These are phyloP conservation scores for Lasioglossum calceatum DNA, from an alignment of 2,888 invertebrate genomes.

Conservation along the genomic window DNA sequence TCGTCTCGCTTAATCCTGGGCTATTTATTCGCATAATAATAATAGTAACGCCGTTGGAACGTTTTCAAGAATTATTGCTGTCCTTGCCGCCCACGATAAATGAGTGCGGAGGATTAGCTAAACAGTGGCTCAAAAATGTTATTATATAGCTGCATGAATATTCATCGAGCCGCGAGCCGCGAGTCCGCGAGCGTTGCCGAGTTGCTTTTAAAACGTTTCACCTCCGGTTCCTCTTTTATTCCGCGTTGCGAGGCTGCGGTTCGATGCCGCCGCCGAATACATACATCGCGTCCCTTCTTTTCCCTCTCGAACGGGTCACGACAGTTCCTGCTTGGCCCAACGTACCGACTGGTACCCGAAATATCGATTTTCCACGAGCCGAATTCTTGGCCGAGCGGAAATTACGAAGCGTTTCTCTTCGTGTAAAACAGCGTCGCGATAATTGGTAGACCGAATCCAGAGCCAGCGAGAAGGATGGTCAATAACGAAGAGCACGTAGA, in stretches of 20 bases:
- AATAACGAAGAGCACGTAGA: constrained; percentile 78
- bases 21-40: constrained; percentile 83
- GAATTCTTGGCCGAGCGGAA: constrained; percentile 11
- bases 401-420: constrained; percentile 11
- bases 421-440: constrained; percentile 73
- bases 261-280: constrained; percentile 3
- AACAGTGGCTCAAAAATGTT: constrained; percentile 85
- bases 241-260: constrained; percentile 16
- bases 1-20: constrained; percentile 78
- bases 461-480: constrained; percentile 73
- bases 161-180: constrained; percentile 80
- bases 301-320: background rate
- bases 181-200: constrained; percentile 65
- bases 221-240: constrained; percentile 52
- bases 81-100: constrained; percentile 84
- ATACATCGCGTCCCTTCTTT: too few species aligned
- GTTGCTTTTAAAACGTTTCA: constrained; percentile 72
- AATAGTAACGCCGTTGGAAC: constrained; percentile 83
- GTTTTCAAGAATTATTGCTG: constrained; percentile 84
- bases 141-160: constrained; percentile 84
- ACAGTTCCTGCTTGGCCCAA: background rate
- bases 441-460: constrained; percentile 76
- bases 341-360: background rate
- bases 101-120: constrained; percentile 84
- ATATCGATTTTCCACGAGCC: constrained; percentile 1